phyloP scores from a whole-genome alignment of 2,888 invertebrate genomes.

The Scaptomyza cyrtandrae region DNA sequence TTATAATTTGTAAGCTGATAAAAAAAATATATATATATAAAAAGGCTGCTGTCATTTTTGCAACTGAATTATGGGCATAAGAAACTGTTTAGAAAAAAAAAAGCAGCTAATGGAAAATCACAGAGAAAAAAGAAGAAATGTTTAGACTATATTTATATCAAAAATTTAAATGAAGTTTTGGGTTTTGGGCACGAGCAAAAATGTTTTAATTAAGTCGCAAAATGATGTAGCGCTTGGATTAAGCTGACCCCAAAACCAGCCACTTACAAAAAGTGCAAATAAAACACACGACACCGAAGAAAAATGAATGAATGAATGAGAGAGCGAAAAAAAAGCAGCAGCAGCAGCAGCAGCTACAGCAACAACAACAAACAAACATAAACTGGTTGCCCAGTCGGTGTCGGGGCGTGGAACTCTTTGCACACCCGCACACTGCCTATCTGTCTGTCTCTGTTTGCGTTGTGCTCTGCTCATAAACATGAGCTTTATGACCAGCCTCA shows the following conservation, averaged over 20 bases:
- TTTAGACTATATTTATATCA: constrained; percentile 5
- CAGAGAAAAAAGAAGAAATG: neutral
- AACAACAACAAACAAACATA: constrained; percentile 36
- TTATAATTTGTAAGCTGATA: constrained; percentile 33
- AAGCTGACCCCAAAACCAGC: constrained; percentile 66
- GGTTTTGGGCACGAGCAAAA: constrained; percentile 45
- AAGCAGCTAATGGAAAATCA: neutral
- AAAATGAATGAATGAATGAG: constrained; percentile 42
- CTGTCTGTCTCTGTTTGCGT: constrained; percentile 25
- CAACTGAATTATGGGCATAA: neutral
- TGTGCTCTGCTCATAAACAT: constrained; percentile 49
- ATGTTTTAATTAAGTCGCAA: constrained; percentile 70
- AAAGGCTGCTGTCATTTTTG: constrained; percentile 15
- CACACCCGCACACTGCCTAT: constrained; percentile 12
- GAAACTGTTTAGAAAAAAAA: constrained; percentile 2
- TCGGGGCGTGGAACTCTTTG: constrained; percentile 14
- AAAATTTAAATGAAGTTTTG: constrained; percentile 30
- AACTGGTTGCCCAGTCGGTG: constrained; percentile 55
- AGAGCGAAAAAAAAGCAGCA: constrained; percentile 22
- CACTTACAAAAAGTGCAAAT: constrained; percentile 44
- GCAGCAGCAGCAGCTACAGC: constrained; percentile 4
- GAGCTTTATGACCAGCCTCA: constrained; percentile 73
- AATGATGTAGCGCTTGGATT: constrained; percentile 62
- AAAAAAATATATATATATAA: constrained; percentile 10
- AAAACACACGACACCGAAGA: constrained; percentile 21